Conservation (phyloP, 2,113 vertebrate species). For the Paracanthobrama guichenoti region DNA sequence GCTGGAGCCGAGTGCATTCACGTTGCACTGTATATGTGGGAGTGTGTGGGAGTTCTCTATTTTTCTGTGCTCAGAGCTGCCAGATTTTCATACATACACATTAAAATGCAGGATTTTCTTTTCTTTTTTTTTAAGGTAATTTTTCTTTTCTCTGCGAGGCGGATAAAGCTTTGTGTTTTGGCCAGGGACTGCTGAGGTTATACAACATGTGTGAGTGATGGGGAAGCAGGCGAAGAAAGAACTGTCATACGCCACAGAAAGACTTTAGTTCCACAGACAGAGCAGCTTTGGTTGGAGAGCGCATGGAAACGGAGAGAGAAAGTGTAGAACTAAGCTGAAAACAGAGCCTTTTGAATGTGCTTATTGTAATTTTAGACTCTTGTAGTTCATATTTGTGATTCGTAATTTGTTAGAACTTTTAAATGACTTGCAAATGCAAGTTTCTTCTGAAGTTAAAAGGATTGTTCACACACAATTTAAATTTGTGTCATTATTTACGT, state of each 20-base stretch:
- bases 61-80: slow-evolving; percentile 65
- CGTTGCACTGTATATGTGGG: slow-evolving; percentile 62
- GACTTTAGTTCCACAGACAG: slow-evolving; percentile 29
- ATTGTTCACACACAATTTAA: background rate
- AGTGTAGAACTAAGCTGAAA: background rate
- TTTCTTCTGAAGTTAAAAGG: background rate
- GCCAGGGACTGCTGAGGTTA: slow-evolving; percentile 48
- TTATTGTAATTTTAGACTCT: background rate
- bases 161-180: slow-evolving; percentile 39
- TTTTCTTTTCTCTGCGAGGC: slow-evolving; percentile 53
- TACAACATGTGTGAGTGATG: slow-evolving; percentile 42
- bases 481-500: background rate
- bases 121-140: slow-evolving; percentile 55
- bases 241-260: slow-evolving; percentile 27
- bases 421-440: background rate
- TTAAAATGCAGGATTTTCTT: slow-evolving; percentile 65
- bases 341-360: background rate
- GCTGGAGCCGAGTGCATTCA: slow-evolving; percentile 66
- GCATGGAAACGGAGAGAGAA: background rate
- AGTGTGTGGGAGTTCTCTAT: slow-evolving; percentile 74
- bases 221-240: slow-evolving; percentile 30
- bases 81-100: slow-evolving; percentile 66
- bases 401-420: background rate
- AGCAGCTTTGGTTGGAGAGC: slow-evolving; percentile 25
- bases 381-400: background rate